phyloP scores from a whole-genome alignment of 1,140 invertebrate species.

The Drosophila pectinifera region DNA sequence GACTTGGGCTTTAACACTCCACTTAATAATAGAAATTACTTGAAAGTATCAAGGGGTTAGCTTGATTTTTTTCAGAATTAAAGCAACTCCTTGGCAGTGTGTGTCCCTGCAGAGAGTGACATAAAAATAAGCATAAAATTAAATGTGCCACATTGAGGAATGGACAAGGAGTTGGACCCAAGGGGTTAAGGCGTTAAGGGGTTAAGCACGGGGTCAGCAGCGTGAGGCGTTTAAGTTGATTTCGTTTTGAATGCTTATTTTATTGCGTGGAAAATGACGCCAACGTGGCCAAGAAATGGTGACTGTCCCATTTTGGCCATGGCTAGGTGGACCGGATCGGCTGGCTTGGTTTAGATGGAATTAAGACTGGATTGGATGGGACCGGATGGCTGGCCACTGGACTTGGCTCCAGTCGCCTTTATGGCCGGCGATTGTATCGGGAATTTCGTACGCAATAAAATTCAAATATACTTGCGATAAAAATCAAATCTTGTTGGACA shows the following conservation, averaged over 20 bases:
- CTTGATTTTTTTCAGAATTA: too few species aligned
- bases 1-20: too few species aligned
- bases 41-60: background rate
- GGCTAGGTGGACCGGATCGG: constrained; percentile 15
- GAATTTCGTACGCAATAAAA: constrained; percentile 84
- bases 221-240: constrained; percentile 78
- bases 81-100: background rate
- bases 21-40: too few species aligned
- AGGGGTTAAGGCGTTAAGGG: constrained; percentile 25
- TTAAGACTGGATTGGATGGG: background rate
- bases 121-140: constrained; percentile 84
- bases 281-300: constrained; percentile 83
- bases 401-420: constrained; percentile 76
- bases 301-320: constrained; percentile 26
- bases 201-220: constrained; percentile 9
- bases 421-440: constrained; percentile 76
- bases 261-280: constrained; percentile 84
- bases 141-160: constrained; percentile 81
- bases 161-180: constrained; percentile 43
- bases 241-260: constrained; percentile 84
- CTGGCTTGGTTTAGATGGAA: background rate
- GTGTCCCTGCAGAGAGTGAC: constrained; percentile 47
- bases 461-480: constrained; percentile 84
- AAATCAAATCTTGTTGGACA: constrained; percentile 84
- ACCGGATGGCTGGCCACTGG: constrained; percentile 28